These are phyloP conservation scores for Calyptommatus sinebrachiatus DNA, from an alignment of 2,113 vertebrate species.

Conservation along the genomic window DNA sequence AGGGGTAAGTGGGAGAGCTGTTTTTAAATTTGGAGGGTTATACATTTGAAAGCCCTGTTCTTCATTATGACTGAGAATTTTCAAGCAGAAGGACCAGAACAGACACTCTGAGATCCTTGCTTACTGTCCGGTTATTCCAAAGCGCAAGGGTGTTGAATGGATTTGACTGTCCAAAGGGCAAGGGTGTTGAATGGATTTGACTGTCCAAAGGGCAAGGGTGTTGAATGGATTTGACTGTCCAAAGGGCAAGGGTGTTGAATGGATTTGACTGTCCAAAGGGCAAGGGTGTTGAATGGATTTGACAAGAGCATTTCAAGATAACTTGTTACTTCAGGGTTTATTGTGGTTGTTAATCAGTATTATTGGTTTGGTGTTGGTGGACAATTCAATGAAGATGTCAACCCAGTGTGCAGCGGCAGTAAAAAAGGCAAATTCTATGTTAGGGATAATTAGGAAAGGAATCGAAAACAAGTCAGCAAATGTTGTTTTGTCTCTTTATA, in stretches of 20 bases:
- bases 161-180: too few species aligned
- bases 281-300: not conserved
- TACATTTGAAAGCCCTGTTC: not conserved
- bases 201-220: not conserved
- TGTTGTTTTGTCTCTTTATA: too few species aligned
- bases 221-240: not conserved
- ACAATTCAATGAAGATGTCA: too few species aligned
- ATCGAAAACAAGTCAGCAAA: too few species aligned
- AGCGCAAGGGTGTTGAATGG: not conserved
- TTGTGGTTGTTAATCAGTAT: not conserved
- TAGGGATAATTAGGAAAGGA: too few species aligned
- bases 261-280: not conserved
- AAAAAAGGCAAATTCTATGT: too few species aligned
- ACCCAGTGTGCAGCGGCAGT: too few species aligned
- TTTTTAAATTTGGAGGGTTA: not conserved
- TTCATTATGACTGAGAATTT: not conserved
- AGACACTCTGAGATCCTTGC: not conserved
- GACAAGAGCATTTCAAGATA: not conserved
- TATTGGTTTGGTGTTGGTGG: too few species aligned
- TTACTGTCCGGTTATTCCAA: not conserved
- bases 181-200: not conserved
- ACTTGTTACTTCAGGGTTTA: not conserved
- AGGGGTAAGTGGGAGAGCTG: conserved; percentile 73
- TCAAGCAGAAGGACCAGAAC: not conserved
- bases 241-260: not conserved